Percentiles rank a stretch among this genome's conserved stretches.
Conservation (phyloP, 2,113 vertebrate genomes). For the Marcusenius ussheri region DNA sequence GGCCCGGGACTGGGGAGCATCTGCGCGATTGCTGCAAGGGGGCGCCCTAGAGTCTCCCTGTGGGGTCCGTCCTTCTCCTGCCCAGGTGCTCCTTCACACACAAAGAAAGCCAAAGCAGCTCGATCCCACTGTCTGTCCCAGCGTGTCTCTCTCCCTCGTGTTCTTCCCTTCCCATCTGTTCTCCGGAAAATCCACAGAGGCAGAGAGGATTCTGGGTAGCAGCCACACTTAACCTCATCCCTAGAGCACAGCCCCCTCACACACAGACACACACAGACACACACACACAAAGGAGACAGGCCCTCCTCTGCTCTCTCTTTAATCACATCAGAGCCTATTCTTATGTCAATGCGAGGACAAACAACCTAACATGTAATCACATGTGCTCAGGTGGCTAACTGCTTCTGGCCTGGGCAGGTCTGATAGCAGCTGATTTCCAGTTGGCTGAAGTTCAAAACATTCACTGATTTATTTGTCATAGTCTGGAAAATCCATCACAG, state of each 20-base stretch:
- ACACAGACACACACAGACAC: background rate
- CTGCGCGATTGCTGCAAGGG: background rate
- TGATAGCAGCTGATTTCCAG: background rate
- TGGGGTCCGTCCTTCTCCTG: background rate
- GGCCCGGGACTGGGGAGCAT: background rate
- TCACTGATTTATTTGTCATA: background rate
- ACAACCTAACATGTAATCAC: background rate
- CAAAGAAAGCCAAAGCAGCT: background rate
- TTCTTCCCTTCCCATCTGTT: background rate
- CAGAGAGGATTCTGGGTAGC: conserved; percentile 1
- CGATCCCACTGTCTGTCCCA: background rate
- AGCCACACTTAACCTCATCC: background rate
- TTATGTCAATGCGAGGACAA: background rate
- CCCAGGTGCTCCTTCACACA: background rate
- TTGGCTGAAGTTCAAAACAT: background rate
- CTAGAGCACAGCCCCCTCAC: background rate
- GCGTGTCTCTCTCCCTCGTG: background rate
- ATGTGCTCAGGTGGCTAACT: background rate
- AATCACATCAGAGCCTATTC: background rate
- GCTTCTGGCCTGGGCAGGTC: background rate
- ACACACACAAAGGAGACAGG: background rate
- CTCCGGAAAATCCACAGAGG: background rate
- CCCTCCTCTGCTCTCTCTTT: background rate
- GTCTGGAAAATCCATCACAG: background rate
- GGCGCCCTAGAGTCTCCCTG: background rate